Base-by-base conservation (phyloP, 2,888 invertebrate species). In the Tenthredo mesomela region DNA sequence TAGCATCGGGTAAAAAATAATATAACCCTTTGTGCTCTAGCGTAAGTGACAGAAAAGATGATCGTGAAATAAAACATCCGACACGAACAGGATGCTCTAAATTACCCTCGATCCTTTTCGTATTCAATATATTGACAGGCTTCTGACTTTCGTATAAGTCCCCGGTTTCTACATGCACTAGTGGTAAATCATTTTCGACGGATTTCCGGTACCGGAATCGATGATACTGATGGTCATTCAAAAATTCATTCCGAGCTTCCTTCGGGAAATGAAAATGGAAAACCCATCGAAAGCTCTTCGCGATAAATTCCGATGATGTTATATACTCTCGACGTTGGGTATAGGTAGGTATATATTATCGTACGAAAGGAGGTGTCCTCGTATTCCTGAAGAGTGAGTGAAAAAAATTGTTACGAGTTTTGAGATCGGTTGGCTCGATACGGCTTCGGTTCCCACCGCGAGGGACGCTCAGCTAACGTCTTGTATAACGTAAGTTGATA, bases 401-500 rank as follows among this genome's bases (percentile, higher is more conserved):
- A 73, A 73, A 82, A 82, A 82, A 67, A 82, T 82, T 70, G 82
- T 82, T 40, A 80, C 82, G 47, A 82, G 67, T 82, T 82, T 82
- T 82, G 67, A 82, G 82, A 82, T 82, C 82, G 82, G 82, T 82
- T 82, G 82, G 86, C 85, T 83, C 86, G 82, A 87, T 88, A 87
- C 92, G 93, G 93, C 93, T 93, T 93, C 93, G 90, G 91, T 93
- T 93, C 93, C 93, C 93, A 93, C 93, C 93, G 91, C 93, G 92
- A 93, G 93, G 91, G 91, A 93, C 93, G 91, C 92, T 91, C 92
- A 90, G 87, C 92, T 92, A 91, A 91, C 80, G 90, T 91, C 92
- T 92, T 92, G 92, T 92, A 92, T 82, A 82, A 82, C 82, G 82
- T 82, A 82, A 82, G 82, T 67, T 82, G 82, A 82, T 82, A 82